Base-by-base conservation (phyloP, 2,888 invertebrate species). In the Cenopis cana region DNA sequence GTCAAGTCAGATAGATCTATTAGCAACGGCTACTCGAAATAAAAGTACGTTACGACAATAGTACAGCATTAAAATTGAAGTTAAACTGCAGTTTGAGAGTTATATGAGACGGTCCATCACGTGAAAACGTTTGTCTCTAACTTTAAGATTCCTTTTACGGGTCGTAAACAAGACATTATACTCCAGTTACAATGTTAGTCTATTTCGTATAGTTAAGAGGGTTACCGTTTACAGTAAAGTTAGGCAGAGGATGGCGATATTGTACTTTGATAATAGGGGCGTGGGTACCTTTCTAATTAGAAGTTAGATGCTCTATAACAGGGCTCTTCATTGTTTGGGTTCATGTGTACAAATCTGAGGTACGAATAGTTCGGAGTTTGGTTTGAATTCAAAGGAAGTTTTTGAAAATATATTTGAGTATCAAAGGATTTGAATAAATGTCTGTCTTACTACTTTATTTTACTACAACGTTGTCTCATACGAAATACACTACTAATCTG, bases 151-250 rank as follows among this genome's bases (percentile, higher is more conserved):
- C 81, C 83, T 82, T 83, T 81, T 81, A 83, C 81, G 75, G 79
- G 74, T 78, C 81, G 82, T 87, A 85, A 86, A 86, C 81, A 81
- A 76, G 79, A 72, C 72, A 75, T 78, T 79, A 81, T 81, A 79
- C 76, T 77, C 76, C 17, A 76, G 77, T 79, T 78, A 81, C 79
- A 77, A 75, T 75, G 77, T 79, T 74, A 79, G 76, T 78, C 78
- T 79, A 77, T 80, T 81, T 78, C 79, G 79, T 74, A 74, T 76
- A 78, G 75, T 79, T 78, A 77, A 80, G 78, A 75, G 68, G 74
- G 75, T 72, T 61, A 73, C 74, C 74, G 70, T 75, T 74, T 75
- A 76, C 75, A 74, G 75, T 68, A 73, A 75, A 71, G 66, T 60
- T 67, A 67, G 71, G 66, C 60, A 60, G 41, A 36, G 66, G 49